phyloP scores from a whole-genome alignment of 2,888 invertebrate species.

The Dione juno region DNA sequence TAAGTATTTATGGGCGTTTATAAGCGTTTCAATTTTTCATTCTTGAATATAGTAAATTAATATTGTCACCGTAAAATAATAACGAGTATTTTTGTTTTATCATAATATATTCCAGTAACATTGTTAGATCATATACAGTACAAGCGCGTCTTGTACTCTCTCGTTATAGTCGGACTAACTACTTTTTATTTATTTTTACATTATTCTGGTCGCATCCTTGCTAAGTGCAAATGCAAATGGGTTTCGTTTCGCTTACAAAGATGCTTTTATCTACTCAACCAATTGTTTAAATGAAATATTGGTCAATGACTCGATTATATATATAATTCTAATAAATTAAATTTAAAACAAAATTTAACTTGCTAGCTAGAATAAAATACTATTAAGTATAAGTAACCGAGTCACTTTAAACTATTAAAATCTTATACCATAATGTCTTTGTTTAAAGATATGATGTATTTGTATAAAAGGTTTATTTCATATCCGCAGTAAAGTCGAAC shows the following conservation, averaged over 20 bases:
- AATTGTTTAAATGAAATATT: conserved; percentile 62
- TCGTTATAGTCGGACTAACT: conserved; percentile 58
- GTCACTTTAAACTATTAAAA: conserved; percentile 11
- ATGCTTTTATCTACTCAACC: conserved; percentile 70
- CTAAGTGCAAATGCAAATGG: conserved; percentile 77
- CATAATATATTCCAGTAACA: conserved; percentile 16
- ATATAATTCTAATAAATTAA: conserved; percentile 43
- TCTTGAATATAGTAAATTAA: neutral
- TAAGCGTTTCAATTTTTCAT: neutral
- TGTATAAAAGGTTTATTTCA: conserved; percentile 16
- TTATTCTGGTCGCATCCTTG: conserved; percentile 63
- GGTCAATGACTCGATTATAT: conserved; percentile 59
- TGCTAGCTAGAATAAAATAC: neutral
- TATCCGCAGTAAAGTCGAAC: conserved; percentile 25
- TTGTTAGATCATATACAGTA: conserved; percentile 39
- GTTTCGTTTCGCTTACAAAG: conserved; percentile 74
- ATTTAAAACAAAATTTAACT: neutral
- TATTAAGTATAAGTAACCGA: neutral
- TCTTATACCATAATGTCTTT: conserved; percentile 11
- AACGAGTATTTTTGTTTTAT: neutral
- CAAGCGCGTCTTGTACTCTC: conserved; percentile 50
- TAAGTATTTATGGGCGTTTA: conserved; percentile 9
- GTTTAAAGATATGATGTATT: too few species aligned
- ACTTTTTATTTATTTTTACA: conserved; percentile 63
- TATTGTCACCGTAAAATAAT: neutral